Conservation (phyloP, 2,797 vertebrate genomes). For the Garrulus glandarius region DNA sequence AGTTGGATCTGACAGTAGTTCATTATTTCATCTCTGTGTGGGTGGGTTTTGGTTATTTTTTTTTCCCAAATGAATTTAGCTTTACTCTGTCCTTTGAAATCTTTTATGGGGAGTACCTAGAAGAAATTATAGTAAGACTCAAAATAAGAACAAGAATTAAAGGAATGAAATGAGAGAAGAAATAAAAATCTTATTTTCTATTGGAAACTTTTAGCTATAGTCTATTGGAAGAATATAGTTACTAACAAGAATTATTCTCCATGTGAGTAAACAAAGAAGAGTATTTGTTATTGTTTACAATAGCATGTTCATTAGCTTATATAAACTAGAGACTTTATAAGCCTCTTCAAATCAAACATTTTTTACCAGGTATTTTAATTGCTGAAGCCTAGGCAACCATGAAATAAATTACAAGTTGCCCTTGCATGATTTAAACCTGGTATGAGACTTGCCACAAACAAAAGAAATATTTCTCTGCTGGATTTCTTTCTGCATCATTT, state of each 20-base stretch:
- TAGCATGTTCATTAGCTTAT: neutral
- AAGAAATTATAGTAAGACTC: neutral
- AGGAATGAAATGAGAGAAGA: neutral
- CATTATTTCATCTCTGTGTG: neutral
- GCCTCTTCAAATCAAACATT: neutral
- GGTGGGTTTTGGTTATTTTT: neutral
- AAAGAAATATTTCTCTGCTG: constrained; percentile 68
- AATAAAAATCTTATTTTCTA: neutral
- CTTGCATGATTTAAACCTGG: constrained; percentile 51
- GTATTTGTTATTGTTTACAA: neutral
- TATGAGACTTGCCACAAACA: constrained; percentile 62
- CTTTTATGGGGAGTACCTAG: neutral
- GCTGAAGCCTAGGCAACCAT: constrained; percentile 1
- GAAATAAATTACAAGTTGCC: constrained; percentile 50
- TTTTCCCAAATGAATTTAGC: neutral
- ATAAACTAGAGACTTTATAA: neutral
- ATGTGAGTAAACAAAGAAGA: neutral
- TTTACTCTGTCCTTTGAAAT: neutral
- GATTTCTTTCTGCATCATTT: constrained; percentile 81
- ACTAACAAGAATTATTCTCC: neutral
- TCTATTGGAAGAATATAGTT: neutral
- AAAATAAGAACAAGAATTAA: neutral
- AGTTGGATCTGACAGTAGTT: neutral
- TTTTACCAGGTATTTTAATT: constrained; percentile 50
- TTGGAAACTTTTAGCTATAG: neutral